Conservation (phyloP, 2,797 vertebrate species). For the Calcarius lapponicus region DNA sequence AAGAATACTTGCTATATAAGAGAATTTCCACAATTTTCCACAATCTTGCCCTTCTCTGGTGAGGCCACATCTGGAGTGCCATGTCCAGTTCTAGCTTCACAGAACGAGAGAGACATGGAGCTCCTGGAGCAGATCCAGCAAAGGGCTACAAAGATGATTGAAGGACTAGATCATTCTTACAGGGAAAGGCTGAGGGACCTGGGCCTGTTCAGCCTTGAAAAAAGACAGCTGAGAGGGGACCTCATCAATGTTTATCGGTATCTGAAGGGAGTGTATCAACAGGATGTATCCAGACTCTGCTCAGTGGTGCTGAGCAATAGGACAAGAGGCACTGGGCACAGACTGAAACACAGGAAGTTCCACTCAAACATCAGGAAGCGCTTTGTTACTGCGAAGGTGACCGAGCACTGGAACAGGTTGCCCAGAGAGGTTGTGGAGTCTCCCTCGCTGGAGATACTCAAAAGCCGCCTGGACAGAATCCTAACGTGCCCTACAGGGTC, state of each 20-base stretch:
- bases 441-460: not conserved
- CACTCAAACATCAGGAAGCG: not conserved
- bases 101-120: not conserved
- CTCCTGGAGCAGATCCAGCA: not conserved
- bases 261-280: not conserved
- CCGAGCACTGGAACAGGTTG: not conserved
- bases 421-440: not conserved
- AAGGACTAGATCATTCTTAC: not conserved
- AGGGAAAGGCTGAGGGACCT: not conserved
- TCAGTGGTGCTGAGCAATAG: not conserved
- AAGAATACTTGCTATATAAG: too few species aligned
- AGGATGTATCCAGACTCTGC: not conserved
- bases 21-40: not conserved
- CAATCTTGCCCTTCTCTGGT: too few species aligned
- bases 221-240: not conserved
- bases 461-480: fast-evolving
- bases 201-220: not conserved
- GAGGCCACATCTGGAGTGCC: not conserved
- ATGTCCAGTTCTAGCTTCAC: not conserved
- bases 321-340: not conserved
- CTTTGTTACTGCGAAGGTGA: not conserved
- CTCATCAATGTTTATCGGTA: not conserved
- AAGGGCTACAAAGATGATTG: not conserved
- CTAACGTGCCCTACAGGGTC: fast-evolving
- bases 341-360: not conserved